Conservation (phyloP, 2,113 vertebrate species). For the Struthidea cinerea region DNA sequence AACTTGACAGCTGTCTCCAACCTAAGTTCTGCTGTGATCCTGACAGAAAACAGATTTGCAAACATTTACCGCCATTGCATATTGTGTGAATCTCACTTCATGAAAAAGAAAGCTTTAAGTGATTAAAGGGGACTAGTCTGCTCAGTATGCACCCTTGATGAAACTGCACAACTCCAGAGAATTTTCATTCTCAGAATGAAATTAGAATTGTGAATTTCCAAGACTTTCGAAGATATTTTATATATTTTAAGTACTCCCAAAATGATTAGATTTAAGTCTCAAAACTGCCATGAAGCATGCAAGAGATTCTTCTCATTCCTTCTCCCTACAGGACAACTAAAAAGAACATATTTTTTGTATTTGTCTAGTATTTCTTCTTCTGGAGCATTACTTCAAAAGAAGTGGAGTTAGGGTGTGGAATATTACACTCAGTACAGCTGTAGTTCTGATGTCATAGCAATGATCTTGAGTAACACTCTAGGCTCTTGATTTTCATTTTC, state of each 20-base stretch:
- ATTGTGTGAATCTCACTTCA: neutral
- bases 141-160: neutral
- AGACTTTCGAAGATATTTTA: neutral
- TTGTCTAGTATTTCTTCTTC: neutral
- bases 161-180: neutral
- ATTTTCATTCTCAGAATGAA: neutral
- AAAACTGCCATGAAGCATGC: neutral
- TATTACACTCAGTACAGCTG: neutral
- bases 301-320: neutral
- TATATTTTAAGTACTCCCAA: neutral
- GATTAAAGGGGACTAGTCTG: neutral
- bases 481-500: neutral
- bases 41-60: neutral
- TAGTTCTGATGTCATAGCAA: neutral
- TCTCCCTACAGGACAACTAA: neutral
- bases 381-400: neutral
- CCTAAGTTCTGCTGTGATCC: neutral
- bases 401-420: neutral
- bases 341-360: neutral
- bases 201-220: neutral
- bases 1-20: neutral
- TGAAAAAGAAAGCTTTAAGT: neutral
- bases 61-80: neutral
- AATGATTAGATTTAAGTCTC: neutral
- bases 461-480: neutral